A percentile compares a stretch with the other conserved stretches of the same genome.
These are phyloP conservation scores for Dinothrombium tinctorium DNA, from an alignment of 1,140 invertebrate genomes.

Conservation along the genomic window DNA sequence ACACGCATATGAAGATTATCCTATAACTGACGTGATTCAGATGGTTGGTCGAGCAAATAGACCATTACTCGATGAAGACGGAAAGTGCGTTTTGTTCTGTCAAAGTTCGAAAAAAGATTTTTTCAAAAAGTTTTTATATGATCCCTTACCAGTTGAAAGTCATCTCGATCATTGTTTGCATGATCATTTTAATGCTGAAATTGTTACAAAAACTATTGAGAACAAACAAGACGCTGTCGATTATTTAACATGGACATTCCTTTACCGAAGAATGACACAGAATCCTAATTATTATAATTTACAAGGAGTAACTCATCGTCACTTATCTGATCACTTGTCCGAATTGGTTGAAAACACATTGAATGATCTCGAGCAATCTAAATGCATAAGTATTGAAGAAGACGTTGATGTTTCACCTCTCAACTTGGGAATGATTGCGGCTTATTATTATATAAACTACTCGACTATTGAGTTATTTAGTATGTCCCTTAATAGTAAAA, in stretches of 20 bases:
- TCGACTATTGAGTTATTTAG: slow-evolving; percentile 98
- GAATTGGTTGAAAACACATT: slow-evolving; percentile 93
- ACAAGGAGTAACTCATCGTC: slow-evolving; percentile 72
- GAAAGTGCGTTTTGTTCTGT: slow-evolving; percentile 89
- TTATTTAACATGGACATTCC: slow-evolving; percentile 96
- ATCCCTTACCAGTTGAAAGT: slow-evolving; percentile 90
- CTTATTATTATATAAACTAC: slow-evolving; percentile 99
- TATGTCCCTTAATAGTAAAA: slow-evolving; percentile 84
- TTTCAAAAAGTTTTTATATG: slow-evolving; percentile 94
- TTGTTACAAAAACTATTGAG: slow-evolving; percentile 97
- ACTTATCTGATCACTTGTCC: slow-evolving; percentile 92
- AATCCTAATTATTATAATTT: slow-evolving; percentile 99
- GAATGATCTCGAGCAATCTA: slow-evolving; percentile 82
- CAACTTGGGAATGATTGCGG: slow-evolving; percentile 98
- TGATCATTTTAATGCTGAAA: slow-evolving; percentile 99
- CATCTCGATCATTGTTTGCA: slow-evolving; percentile 89
- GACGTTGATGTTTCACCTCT: slow-evolving; percentile 88
- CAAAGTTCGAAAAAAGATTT: slow-evolving; percentile 95
- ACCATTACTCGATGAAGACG: slow-evolving; percentile 69
- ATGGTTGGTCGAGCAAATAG: slow-evolving; percentile 85
- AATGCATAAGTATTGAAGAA: slow-evolving; percentile 93
- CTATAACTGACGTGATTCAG: slow-evolving; percentile 85
- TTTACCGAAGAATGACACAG: slow-evolving; percentile 86
- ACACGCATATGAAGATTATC: slow-evolving; percentile 81
- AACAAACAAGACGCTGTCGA: slow-evolving; percentile 99